Base-by-base conservation (phyloP, 2,797 vertebrate species). In the Carduelis carduelis region DNA sequence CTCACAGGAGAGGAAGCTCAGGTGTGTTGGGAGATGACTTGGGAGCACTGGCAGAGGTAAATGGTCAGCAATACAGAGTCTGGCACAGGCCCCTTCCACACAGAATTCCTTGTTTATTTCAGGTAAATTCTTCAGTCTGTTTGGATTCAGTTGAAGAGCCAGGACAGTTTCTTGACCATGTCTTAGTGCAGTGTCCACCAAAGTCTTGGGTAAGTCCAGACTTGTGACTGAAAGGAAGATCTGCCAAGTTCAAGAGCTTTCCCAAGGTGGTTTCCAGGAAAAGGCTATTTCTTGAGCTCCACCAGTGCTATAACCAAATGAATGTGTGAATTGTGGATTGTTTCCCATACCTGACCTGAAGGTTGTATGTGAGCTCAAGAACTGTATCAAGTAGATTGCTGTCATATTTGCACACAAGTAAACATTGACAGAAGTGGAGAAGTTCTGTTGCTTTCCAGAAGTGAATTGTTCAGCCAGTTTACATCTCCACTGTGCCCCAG, bases 111-210 rank as follows among this genome's bases (percentile, higher is more conserved):
- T 65, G 11, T 64, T 70, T 50, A 32, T 60, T 49, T 70, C 26
- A 49, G 32, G 24, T 60, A 39, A 89, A 60, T 83, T 66, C 37
- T 75, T 84, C 43, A 65, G 44, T 68, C 23, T 68, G 59, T 46
- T n/a, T 83, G 60, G 44, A 50, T 57, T 27, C 61, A 66, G 14
- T 15, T 74, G 50, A 66, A 60, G 6, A 68, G 14, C 21, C 41
- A 74, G 26, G 34, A 8, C 26, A 46, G 17, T 46, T 81, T 66
- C 18, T 49, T 15, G 13, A 32, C n/a, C 3, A 7, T 27, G 12
- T 11, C 11, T 41, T 41, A 37, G 5, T 47, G 9, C 8, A 50
- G 14, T 15, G 17, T 19, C 34, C 0, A 0, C 22, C 19, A 14
- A 41, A 83, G 15, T 12, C 30, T 41, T 78, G 22, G 7, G 52